These are phyloP conservation scores for Pseudorasbora parva DNA, from an alignment of 2,113 vertebrate species.

Conservation along the genomic window DNA sequence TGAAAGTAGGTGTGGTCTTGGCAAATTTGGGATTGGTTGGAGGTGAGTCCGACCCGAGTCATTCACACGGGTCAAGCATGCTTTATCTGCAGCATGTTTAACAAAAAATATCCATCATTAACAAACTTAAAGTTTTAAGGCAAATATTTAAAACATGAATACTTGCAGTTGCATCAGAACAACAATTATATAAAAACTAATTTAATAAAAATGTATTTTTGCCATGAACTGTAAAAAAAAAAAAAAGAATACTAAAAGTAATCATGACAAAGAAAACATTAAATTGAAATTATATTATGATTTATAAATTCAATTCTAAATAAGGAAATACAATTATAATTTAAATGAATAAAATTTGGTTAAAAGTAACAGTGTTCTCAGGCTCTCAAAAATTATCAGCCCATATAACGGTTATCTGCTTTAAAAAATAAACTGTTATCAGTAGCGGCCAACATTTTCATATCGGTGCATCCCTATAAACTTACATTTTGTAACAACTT, in stretches of 20 bases:
- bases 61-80: not conserved
- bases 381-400: too few relatives aligned
- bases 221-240: not conserved
- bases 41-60: not conserved
- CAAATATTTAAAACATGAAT: not conserved
- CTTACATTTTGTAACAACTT: not conserved
- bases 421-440: too few relatives aligned
- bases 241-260: not conserved
- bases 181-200: not conserved
- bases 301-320: not conserved
- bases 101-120: not conserved
- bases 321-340: not conserved
- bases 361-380: not conserved
- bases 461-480: too few relatives aligned
- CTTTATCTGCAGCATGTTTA: not conserved
- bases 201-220: too few relatives aligned
- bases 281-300: not conserved
- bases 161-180: too few relatives aligned
- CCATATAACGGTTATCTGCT: too few relatives aligned
- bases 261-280: not conserved
- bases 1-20: not conserved
- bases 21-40: not conserved
- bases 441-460: too few relatives aligned
- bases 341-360: not conserved
- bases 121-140: not conserved